Conservation (phyloP, 1,140 invertebrate species). For the Neoseiulus cucumeris region DNA sequence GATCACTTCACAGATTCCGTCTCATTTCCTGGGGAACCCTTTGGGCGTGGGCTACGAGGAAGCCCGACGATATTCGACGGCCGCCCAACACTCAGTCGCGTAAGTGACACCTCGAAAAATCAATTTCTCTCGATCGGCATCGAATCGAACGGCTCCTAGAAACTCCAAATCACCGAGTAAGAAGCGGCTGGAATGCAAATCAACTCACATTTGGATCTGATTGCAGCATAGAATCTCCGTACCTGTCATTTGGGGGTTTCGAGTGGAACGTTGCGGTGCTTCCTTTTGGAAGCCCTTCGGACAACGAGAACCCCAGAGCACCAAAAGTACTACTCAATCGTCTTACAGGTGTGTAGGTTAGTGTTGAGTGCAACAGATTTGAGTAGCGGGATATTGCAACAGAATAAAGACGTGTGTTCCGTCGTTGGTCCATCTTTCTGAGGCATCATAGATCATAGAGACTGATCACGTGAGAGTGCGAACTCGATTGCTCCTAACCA, state of each 20-base stretch:
- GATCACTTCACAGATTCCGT: not conserved
- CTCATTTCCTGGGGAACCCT: not conserved
- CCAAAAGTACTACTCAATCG: slow-evolving; percentile 35
- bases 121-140: not conserved
- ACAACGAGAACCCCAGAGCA: slow-evolving; percentile 9
- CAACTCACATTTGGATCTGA: slow-evolving; percentile 16
- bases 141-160: not conserved
- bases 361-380: too few species aligned
- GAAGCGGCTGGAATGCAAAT: too few species aligned
- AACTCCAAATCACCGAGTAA: not conserved
- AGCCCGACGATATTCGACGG: not conserved
- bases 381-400: too few species aligned
- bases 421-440: too few species aligned
- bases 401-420: too few species aligned
- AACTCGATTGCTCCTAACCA: too few species aligned
- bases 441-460: too few species aligned
- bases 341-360: slow-evolving; percentile 31
- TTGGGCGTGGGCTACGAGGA: not conserved
- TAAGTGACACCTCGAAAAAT: not conserved
- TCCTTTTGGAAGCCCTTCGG: slow-evolving; percentile 29
- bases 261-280: slow-evolving; percentile 62
- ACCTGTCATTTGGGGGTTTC: slow-evolving; percentile 54
- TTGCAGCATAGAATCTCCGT: slow-evolving; percentile 42
- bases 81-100: not conserved
- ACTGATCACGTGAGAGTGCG: too few species aligned